Evolutionary conservation across 2,113 vertebrate species (phyloP), one percentile per base, ranked within the genome.

Genomic region (Neolamprologus falcicula): DNA sequence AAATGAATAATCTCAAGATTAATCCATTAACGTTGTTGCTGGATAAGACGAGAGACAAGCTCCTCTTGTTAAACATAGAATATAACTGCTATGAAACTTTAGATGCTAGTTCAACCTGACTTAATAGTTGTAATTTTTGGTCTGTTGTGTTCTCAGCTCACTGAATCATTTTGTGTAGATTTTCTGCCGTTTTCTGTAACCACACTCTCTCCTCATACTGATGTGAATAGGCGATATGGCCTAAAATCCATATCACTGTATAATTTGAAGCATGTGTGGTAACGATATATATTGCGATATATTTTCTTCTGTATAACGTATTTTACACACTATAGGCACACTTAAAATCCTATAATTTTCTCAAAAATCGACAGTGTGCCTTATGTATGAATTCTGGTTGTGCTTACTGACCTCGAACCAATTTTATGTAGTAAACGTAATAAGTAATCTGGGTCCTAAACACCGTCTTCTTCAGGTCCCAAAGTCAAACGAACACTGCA

Each of bases 381-480:
- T 9, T 59, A 59, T 59, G 7, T 59, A 59, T 59, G 14, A 59
- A 59, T 31, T 31, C 7, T 59, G 55, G 55, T 59, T 59, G 14
- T 59, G 55, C 55, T 31, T 31, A 6, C 55, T 31, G 55, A 17
- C 14, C 55, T 31, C 0, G 5, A 31, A 31, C 26, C 26, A 17
- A 59, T 59, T 59, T 3, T 59, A 31, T 59, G 55, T 31, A 31
- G 55, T 59, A 59, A 28, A 59, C 2, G 1, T 55, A 55, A 55
- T 55, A 55, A 61, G 26, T 31, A 61, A 31, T 61, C 26, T 61
- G 1, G 57, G 57, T 61, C 57, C 26, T 4, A 61, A 61, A 17
- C 57, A 9, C 26, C 0, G 1, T 61, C 14, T 0, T 54, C 21
- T 4, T 55, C 11, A 55, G 53, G 21, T 55, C 4, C 53, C 53